phyloP scores from a whole-genome alignment of 2,888 invertebrate genomes.

The Aphodius granarius region DNA sequence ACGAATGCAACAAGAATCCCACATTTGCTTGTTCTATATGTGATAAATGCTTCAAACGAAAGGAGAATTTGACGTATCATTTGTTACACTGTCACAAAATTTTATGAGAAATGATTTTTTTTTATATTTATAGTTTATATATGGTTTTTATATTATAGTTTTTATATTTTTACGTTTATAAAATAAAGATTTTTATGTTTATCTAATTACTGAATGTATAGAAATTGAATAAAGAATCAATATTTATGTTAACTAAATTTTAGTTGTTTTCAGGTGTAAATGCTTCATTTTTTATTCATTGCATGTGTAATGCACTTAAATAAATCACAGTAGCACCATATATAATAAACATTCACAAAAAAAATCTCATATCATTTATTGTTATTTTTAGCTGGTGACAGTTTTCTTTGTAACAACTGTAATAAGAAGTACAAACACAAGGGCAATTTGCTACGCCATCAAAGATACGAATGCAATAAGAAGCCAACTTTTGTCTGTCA shows the following conservation, averaged over 20 bases:
- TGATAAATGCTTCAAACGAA: neutral
- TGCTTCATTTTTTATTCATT: no score
- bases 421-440: constrained; percentile 59
- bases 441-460: constrained; percentile 58
- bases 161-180: no score
- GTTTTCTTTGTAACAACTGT: constrained; percentile 41
- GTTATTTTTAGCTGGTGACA: neutral
- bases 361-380: neutral
- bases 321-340: no score
- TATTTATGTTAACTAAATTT: no score
- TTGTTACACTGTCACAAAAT: neutral
- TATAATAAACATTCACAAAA: neutral
- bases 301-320: no score
- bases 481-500: constrained; percentile 58
- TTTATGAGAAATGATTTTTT: neutral
- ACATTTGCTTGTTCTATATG: constrained; percentile 22
- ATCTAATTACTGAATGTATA: no score
- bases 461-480: constrained; percentile 60
- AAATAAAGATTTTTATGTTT: no score
- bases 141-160: no score
- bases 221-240: no score
- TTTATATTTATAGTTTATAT: no score
- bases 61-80: neutral
- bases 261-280: no score
- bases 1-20: constrained; percentile 27